Evolutionary conservation across 2,888 invertebrate genomes (phyloP).

Genomic region (Desoria tigrina): DNA sequence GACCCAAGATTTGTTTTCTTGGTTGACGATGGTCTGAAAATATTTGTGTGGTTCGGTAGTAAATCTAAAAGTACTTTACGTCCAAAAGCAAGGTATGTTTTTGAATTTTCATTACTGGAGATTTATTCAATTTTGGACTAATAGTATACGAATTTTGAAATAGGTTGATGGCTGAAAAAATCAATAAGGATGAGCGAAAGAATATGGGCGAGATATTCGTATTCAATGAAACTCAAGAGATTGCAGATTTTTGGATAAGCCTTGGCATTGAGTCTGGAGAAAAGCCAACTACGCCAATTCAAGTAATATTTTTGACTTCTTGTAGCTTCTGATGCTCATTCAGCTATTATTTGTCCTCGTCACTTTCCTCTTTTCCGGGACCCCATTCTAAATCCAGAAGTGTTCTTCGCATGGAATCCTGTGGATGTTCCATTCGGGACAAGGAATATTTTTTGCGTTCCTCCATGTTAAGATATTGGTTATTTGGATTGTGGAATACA

Average conservation of each 20-base stretch:
- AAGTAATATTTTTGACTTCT: constrained; percentile 56
- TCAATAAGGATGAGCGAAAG: constrained; percentile 97
- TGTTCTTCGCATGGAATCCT: too few species aligned
- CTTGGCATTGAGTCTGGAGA: constrained; percentile 64
- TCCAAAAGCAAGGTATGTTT: constrained; percentile 73
- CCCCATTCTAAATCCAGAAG: too few species aligned
- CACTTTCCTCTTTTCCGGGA: neutral
- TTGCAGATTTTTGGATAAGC: constrained; percentile 78
- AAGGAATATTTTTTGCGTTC: too few species aligned
- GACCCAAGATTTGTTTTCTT: constrained; percentile 92
- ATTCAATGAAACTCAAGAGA: constrained; percentile 79
- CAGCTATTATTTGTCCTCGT: neutral
- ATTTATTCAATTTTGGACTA: neutral
- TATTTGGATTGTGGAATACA: too few species aligned
- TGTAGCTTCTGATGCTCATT: too few species aligned
- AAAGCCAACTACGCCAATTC: constrained; percentile 59
- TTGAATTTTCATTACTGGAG: neutral
- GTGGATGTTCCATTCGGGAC: too few species aligned
- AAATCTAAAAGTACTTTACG: constrained; percentile 84
- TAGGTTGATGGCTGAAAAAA: constrained; percentile 91
- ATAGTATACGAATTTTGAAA: constrained; percentile 26
- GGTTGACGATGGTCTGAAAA: constrained; percentile 79
- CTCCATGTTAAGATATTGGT: too few species aligned
- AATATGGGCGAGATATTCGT: constrained; percentile 87
- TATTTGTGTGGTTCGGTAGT: constrained; percentile 90